Conservation (phyloP, 2,888 invertebrate species). For the Ariolimax columbianus region DNA sequence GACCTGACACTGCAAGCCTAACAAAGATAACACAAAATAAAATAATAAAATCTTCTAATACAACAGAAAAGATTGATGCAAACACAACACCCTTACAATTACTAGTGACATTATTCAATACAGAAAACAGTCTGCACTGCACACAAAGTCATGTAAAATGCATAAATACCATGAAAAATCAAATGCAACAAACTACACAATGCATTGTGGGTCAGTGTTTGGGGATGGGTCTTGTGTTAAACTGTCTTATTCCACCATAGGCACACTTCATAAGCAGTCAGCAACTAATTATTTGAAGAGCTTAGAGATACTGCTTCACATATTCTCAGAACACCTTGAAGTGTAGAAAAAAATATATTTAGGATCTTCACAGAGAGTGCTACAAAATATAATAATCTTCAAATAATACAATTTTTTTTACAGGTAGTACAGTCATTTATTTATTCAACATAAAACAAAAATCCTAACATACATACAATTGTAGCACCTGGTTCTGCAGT, state of each 20-base stretch:
- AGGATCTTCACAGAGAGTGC: background rate
- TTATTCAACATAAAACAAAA: background rate
- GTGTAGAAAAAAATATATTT: background rate
- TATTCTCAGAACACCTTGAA: conserved; percentile 5
- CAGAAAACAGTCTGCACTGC: conserved; percentile 30
- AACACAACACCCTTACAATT: conserved; percentile 26
- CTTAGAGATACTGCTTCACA: background rate
- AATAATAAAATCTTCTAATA: conserved; percentile 14
- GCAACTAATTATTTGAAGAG: background rate
- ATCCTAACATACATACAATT: background rate
- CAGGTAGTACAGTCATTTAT: background rate
- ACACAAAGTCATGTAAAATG: conserved; percentile 27
- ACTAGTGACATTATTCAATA: background rate
- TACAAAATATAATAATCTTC: background rate
- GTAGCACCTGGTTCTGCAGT: conserved; percentile 4
- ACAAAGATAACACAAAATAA: conserved; percentile 28
- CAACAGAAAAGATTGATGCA: background rate
- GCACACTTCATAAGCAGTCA: conserved; percentile 1
- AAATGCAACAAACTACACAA: conserved; percentile 5
- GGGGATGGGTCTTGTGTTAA: background rate
- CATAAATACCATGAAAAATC: conserved; percentile 3
- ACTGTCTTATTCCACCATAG: background rate
- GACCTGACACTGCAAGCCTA: background rate
- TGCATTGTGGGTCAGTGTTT: background rate
- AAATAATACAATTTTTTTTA: background rate